These are phyloP conservation scores for Sinocyclocheilus anshuiensis DNA, from an alignment of 2,113 vertebrate species.

Conservation along the genomic window DNA sequence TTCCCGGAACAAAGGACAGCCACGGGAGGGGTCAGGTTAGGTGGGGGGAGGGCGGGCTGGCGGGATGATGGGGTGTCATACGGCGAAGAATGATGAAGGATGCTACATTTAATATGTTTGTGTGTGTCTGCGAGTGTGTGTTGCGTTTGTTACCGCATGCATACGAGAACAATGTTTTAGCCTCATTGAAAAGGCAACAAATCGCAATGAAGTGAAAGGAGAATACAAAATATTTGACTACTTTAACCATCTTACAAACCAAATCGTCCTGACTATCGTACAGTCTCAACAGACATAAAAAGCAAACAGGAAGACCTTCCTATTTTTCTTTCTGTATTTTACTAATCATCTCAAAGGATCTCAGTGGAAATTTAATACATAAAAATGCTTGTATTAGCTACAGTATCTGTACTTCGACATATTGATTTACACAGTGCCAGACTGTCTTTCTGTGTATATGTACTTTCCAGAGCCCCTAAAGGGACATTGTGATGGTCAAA, in stretches of 20 bases:
- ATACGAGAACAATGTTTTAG: not conserved
- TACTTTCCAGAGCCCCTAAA: not conserved
- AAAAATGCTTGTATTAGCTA: not conserved
- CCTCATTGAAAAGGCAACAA: not conserved
- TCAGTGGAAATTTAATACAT: not conserved
- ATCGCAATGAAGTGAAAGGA: not conserved
- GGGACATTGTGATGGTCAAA: not conserved
- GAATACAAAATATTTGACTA: not conserved
- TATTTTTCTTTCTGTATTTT: not conserved
- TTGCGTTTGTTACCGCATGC: not conserved
- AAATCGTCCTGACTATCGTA: not conserved
- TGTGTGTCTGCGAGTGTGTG: slow-evolving; percentile 29
- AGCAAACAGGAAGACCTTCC: too few relatives aligned
- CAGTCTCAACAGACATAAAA: not conserved
- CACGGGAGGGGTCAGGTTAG: slow-evolving; percentile 47
- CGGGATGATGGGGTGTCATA: slow-evolving; percentile 54
- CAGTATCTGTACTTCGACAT: not conserved
- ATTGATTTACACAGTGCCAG: not conserved
- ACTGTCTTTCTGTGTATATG: not conserved
- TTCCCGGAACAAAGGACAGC: slow-evolving; percentile 82
- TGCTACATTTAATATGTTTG: slow-evolving; percentile 52
- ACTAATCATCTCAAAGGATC: not conserved
- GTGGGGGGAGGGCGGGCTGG: not conserved
- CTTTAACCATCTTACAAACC: not conserved
- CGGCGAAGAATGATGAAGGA: slow-evolving; percentile 46